Percentiles rank a stretch among this genome's conserved stretches.
These are phyloP conservation scores for Drosophila paulistorum DNA, from an alignment of 1,140 invertebrate genomes.

Conservation along the genomic window DNA sequence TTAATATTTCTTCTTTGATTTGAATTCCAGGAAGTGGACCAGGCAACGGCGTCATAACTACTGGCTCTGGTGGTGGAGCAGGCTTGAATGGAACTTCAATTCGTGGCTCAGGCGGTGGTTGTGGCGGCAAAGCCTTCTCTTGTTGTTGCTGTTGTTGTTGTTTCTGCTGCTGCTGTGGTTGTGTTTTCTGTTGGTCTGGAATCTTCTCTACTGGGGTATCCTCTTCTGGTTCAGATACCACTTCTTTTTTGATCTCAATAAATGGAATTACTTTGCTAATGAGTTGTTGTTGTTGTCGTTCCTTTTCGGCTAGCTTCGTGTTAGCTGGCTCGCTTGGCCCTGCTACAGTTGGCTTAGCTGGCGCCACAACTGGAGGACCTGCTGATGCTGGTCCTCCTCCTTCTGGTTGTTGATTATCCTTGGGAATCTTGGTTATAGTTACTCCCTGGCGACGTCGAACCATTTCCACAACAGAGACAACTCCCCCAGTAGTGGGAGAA, in stretches of 20 bases:
- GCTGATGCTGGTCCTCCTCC: constrained; percentile 34
- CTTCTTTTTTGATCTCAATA: constrained; percentile 80
- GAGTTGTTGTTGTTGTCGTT: constrained; percentile 64
- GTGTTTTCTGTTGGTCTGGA: neutral
- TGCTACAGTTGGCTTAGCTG: constrained; percentile 6
- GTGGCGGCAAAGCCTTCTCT: neutral
- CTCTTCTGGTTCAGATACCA: constrained; percentile 75
- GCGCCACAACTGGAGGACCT: neutral
- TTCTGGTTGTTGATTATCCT: constrained; percentile 26
- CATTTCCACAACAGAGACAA: constrained; percentile 69
- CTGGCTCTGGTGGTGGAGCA: neutral
- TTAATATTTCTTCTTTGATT: constrained; percentile 66
- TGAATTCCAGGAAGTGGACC: constrained; percentile 17
- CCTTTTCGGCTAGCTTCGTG: constrained; percentile 44
- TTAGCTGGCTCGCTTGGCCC: constrained; percentile 18
- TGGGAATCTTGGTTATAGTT: constrained; percentile 75
- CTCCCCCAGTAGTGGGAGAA: constrained; percentile 9
- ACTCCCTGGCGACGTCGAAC: constrained; percentile 70
- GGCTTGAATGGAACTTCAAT: neutral
- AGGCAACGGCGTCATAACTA: neutral
- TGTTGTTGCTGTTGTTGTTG: neutral
- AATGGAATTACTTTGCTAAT: constrained; percentile 73
- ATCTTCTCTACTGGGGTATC: constrained; percentile 23
- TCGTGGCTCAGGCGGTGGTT: neutral
- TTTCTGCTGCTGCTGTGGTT: neutral